phyloP scores from a whole-genome alignment of 2,888 invertebrate genomes.

The Perithous albicinctus region DNA sequence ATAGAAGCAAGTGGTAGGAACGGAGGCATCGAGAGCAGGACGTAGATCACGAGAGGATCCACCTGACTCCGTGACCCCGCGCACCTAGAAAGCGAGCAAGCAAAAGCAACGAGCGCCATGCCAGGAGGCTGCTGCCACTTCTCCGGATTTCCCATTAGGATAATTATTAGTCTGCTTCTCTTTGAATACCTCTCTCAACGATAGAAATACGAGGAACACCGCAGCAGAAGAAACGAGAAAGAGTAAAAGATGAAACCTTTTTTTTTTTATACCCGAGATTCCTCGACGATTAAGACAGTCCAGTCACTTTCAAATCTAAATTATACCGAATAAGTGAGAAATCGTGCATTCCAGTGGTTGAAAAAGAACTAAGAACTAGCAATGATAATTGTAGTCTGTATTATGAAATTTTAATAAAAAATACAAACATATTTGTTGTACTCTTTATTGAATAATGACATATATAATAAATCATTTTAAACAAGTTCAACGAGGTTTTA shows the following conservation, averaged over 20 bases:
- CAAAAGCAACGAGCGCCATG: constrained; percentile 35
- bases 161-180: constrained; percentile 46
- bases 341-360: background rate
- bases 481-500: too few relatives aligned
- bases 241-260: constrained; percentile 3
- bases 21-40: constrained; percentile 48
- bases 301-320: background rate
- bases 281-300: background rate
- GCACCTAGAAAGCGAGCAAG: constrained; percentile 63
- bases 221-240: constrained; percentile 19
- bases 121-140: constrained; percentile 37
- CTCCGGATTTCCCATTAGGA: constrained; percentile 52
- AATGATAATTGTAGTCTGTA: background rate
- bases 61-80: constrained; percentile 62
- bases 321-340: constrained; percentile 1
- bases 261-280: constrained; percentile 32
- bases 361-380: background rate
- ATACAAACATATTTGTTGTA: too few relatives aligned
- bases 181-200: constrained; percentile 23
- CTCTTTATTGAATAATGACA: too few relatives aligned
- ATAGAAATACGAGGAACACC: constrained; percentile 45
- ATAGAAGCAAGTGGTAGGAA: constrained; percentile 9
- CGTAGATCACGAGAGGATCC: constrained; percentile 62
- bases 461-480: too few relatives aligned
- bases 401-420: too few relatives aligned